These are phyloP conservation scores for Rhimphoctona megacephalus DNA, from an alignment of 2,888 invertebrate genomes.

Conservation along the genomic window DNA sequence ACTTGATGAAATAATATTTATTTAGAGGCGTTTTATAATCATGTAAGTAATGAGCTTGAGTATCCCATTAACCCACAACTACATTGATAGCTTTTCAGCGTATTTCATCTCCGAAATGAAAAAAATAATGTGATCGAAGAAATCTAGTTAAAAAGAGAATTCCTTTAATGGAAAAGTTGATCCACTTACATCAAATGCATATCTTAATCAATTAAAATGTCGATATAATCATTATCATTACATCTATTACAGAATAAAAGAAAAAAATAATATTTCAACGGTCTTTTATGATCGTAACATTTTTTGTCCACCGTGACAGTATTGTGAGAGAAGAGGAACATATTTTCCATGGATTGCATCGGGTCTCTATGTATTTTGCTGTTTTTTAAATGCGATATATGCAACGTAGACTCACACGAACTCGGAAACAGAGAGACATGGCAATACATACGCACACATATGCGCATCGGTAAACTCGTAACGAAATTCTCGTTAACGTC, in stretches of 20 bases:
- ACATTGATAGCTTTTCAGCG: no score
- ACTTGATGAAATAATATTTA: no score
- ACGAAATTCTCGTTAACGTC: slow-evolving; percentile 59
- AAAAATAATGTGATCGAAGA: neutral
- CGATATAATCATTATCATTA: neutral
- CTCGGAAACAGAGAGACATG: neutral
- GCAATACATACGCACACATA: slow-evolving; percentile 4
- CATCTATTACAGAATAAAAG: neutral
- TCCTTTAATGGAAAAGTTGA: neutral
- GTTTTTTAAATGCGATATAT: neutral
- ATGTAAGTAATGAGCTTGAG: no score
- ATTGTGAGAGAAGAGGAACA: neutral
- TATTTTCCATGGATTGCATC: neutral
- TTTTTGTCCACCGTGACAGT: neutral
- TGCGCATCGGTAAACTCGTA: slow-evolving; percentile 26
- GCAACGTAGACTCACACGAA: neutral
- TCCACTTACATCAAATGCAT: no score
- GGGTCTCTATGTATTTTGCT: neutral
- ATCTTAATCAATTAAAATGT: neutral
- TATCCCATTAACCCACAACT: no score
- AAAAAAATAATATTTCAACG: neutral
- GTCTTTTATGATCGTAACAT: neutral
- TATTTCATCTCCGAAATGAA: neutral
- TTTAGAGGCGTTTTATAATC: no score
- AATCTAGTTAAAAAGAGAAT: neutral